Base-by-base conservation (phyloP, 2,797 vertebrate species). In the Syngnathus rostellatus region DNA sequence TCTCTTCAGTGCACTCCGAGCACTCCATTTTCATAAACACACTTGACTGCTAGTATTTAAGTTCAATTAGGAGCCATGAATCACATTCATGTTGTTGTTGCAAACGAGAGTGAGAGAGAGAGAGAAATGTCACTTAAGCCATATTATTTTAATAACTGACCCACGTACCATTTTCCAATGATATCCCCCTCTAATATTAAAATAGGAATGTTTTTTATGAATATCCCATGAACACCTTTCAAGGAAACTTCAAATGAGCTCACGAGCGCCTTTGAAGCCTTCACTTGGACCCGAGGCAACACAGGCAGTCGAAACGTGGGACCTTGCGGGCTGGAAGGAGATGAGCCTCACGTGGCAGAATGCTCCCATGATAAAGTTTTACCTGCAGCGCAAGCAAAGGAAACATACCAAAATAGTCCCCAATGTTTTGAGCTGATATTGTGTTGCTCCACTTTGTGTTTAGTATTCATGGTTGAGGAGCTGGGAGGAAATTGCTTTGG, bases 331-430 rank as follows among this genome's bases (percentile, higher is more conserved):
- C 1, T 31, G 67, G 76, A 8, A 61, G 72, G 72, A 80, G 76
- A 86, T 86, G 75, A 77, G 76, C 75, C 79, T 77, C 81, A 68
- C 62, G 25, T 57, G 54, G 72, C 75, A 75, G 77, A 64, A 77
- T 74, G 70, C 76, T 85, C 87, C 83, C 71, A 68, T 76, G 83
- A 85, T 78, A n/a, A 76, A 81, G 84, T 83, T 74, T 85, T 80
- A 89, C 86, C 85, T 85, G 85, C 69, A 88, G 87, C 85, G 78
- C 77, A 86, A 88, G 88, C 83, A 85, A 79, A 83, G 75, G 77
- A 71, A 71, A 75, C 72, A 73, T 77, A 75, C 76, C 55, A 55
- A 81, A 82, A 83, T 77, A 76, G 75, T 80, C 83, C 69, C 31
- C 60, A 12, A 39, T 68, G 37, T 76, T 72, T 66, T 72, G 78